A percentile compares a stretch with the other conserved stretches of the same genome.
Evolutionary conservation across 2,888 invertebrate genomes (phyloP).

Genomic region (Abrostola triplasia): DNA sequence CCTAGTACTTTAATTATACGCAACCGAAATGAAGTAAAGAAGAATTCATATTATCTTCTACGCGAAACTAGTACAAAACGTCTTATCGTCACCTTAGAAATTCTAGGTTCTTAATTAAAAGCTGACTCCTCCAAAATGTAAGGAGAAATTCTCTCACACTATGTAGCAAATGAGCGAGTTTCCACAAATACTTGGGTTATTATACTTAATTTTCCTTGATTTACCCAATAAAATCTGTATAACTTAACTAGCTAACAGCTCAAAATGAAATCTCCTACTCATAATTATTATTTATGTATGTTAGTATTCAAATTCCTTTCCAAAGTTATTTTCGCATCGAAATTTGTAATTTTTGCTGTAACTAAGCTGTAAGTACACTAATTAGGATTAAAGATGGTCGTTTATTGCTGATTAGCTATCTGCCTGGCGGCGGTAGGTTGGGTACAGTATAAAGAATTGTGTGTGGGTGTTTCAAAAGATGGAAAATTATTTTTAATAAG

Average conservation of each 20-base stretch:
- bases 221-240: slow-evolving; percentile 9
- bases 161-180: slow-evolving; percentile 13
- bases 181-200: slow-evolving; percentile 8
- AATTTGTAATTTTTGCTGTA: no score
- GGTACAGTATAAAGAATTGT: not conserved
- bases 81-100: no score
- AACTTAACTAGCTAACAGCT: not conserved
- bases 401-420: slow-evolving; percentile 31
- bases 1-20: no score
- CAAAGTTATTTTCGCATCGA: no score
- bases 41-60: no score
- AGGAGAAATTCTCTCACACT: slow-evolving; percentile 14
- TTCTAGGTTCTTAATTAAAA: slow-evolving; percentile 5
- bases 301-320: slow-evolving; percentile 1
- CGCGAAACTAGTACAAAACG: no score
- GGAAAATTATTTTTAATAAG: not conserved
- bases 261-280: no score
- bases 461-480: not conserved
- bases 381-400: slow-evolving; percentile 20
- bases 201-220: slow-evolving; percentile 5
- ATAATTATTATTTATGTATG: no score
- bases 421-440: not conserved
- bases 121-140: slow-evolving; percentile 18
- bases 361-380: slow-evolving; percentile 7
- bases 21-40: no score